Base-by-base conservation (phyloP, 2,113 vertebrate species). In the Corythaeola cristata region DNA sequence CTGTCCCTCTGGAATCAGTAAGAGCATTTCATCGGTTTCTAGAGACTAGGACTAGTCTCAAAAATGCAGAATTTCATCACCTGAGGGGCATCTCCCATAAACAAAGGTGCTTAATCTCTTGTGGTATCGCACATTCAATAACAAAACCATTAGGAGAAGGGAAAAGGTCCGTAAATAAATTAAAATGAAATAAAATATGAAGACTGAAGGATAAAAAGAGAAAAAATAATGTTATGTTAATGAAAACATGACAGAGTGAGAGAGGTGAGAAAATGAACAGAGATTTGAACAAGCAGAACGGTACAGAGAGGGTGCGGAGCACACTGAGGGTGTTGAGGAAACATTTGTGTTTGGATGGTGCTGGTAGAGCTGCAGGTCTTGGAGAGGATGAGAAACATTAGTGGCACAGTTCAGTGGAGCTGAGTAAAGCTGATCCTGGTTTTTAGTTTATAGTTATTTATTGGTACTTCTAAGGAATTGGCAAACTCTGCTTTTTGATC, bases 101-200 rank as follows among this genome's bases (percentile, higher is more conserved):
- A 56, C 12, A 45, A 49, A 75, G 39, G 27, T 78, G 15, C 59
- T 80, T 16, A 39, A 24, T 85, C 22, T 85, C 47, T 50, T 63
- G 47, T n/a, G 27, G 56, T 49, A 64, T 49, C 0, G 0, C 23
- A 30, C 5, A 41, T 52, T 90, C 60, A 66, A 49, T 76, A 69
- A 83, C 9, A 83, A 92, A 91, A 64, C 11, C 8, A 58, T 68
- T 58, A 62, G 78, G 39, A 63, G 19, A 67, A 88, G 39, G 24
- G 39, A 68, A 88, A 93, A 92, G 76, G 44, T 90, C 77, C 62
- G 13, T 26, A 59, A 92, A 90, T 41, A 86, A 77, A 90, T 90
- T 41, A 71, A 73, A 87, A 89, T 64, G 2, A 94, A 95, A 90
- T 78, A 30, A 28, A 62, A 8, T 60, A 75, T 12, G 53, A 90